Conservation (phyloP, 53 echinoderm and acorn worm genomes). For the Holothuria scabra region DNA sequence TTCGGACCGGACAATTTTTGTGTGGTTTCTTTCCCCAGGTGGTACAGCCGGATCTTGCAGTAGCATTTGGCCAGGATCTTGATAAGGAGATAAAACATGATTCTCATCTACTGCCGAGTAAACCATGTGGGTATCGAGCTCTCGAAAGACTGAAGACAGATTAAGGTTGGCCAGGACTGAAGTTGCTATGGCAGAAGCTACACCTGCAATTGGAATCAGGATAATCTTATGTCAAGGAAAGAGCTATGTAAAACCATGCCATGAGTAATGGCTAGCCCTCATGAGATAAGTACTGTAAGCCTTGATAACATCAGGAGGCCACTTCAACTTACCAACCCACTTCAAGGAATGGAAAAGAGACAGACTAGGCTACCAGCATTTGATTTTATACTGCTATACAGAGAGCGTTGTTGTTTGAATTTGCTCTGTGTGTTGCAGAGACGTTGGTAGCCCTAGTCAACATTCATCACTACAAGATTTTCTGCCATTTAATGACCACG, state of each 20-base stretch:
- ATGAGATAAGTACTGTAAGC: too few species aligned
- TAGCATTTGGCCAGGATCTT: conserved; percentile 37
- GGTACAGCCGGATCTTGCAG: conserved; percentile 53
- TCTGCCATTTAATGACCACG: conserved; percentile 63
- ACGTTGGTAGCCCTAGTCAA: too few species aligned
- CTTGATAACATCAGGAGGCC: too few species aligned
- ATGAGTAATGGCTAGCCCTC: too few species aligned
- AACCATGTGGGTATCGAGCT: conserved; percentile 10
- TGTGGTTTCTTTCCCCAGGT: conserved; percentile 20
- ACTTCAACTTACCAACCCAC: too few species aligned
- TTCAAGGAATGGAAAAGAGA: too few species aligned
- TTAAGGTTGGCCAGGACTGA: conserved; percentile 2
- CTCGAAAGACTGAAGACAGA: not conserved
- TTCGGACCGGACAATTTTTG: conserved; percentile 5
- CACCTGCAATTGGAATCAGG: not conserved
- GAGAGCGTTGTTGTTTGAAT: too few species aligned
- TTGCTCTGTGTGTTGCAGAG: too few species aligned
- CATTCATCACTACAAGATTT: conserved; percentile 51
- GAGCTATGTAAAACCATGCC: too few species aligned
- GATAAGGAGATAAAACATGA: conserved; percentile 20
- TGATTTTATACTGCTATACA: too few species aligned
- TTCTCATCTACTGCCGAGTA: conserved; percentile 35
- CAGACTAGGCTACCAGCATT: too few species aligned
- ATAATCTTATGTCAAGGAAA: too few species aligned
- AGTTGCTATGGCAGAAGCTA: not conserved